Percentiles rank a stretch among this genome's conserved stretches.
These are phyloP conservation scores for Salticus scenicus DNA, from an alignment of 2,888 invertebrate genomes.

Conservation along the genomic window DNA sequence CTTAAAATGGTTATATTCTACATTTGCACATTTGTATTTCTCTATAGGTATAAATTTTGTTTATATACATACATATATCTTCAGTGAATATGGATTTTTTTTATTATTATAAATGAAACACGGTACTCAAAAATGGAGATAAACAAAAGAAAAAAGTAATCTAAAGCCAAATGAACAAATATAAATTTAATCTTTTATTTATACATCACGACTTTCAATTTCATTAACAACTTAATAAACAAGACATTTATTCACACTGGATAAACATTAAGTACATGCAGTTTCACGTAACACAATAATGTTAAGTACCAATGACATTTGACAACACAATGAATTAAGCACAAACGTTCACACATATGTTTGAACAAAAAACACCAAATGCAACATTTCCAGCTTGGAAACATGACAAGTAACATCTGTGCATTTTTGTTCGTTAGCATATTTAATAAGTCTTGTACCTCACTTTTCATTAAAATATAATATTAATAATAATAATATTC, in stretches of 20 bases:
- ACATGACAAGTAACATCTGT: background rate
- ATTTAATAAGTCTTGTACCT: background rate
- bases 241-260: background rate
- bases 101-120: too few species aligned
- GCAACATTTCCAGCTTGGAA: background rate
- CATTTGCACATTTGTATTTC: too few species aligned
- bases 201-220: background rate
- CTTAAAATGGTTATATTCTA: too few species aligned
- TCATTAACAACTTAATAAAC: background rate
- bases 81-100: too few species aligned
- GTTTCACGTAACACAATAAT: background rate
- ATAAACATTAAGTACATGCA: background rate
- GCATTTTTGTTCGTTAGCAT: background rate
- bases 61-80: too few species aligned
- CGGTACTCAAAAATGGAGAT: too few species aligned
- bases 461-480: too few species aligned
- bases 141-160: background rate
- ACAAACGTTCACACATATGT: background rate
- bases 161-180: background rate
- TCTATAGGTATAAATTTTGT: too few species aligned
- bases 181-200: conserved; percentile 5
- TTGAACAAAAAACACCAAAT: background rate
- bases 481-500: too few species aligned
- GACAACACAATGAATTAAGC: background rate
- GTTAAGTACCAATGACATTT: conserved; percentile 1